phyloP scores from a whole-genome alignment of 2,888 invertebrate genomes.

The Oxycera nigricornis region DNA sequence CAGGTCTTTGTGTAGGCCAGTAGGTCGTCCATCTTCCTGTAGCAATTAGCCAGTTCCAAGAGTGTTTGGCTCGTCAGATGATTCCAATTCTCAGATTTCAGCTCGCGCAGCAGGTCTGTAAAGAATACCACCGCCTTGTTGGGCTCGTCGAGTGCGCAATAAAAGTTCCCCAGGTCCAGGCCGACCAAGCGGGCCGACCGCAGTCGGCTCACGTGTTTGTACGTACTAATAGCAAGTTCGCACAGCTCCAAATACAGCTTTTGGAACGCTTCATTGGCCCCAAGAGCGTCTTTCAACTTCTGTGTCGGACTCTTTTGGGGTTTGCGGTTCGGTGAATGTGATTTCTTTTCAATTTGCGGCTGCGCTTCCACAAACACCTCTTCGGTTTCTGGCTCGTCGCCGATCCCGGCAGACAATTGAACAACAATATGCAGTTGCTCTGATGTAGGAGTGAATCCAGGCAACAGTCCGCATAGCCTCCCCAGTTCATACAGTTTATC shows the following conservation, averaged over 20 bases:
- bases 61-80: slow-evolving; percentile 83
- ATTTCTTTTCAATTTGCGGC: slow-evolving; percentile 56
- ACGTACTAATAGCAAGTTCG: slow-evolving; percentile 94
- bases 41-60: slow-evolving; percentile 83
- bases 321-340: slow-evolving; percentile 63
- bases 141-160: slow-evolving; percentile 83
- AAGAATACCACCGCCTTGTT: slow-evolving; percentile 91
- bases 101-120: slow-evolving; percentile 83
- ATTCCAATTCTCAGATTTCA: slow-evolving; percentile 87
- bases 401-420: slow-evolving; percentile 89
- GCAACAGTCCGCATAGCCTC: slow-evolving; percentile 88
- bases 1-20: slow-evolving; percentile 77
- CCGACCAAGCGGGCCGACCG: slow-evolving; percentile 88
- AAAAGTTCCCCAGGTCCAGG: slow-evolving; percentile 87
- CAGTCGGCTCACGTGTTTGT: slow-evolving; percentile 87
- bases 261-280: slow-evolving; percentile 87
- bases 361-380: slow-evolving; percentile 55
- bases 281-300: slow-evolving; percentile 86
- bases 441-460: slow-evolving; percentile 80
- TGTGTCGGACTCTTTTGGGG: slow-evolving; percentile 71
- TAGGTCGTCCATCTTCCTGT: slow-evolving; percentile 78
- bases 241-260: slow-evolving; percentile 92
- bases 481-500: slow-evolving; percentile 81
- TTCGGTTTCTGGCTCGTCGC: slow-evolving; percentile 69
- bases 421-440: slow-evolving; percentile 91